Evolutionary conservation across 1,140 invertebrate genomes (phyloP), one percentile per base, ranked within the genome.

Genomic region (Pseudomyrmex dendroicus): DNA sequence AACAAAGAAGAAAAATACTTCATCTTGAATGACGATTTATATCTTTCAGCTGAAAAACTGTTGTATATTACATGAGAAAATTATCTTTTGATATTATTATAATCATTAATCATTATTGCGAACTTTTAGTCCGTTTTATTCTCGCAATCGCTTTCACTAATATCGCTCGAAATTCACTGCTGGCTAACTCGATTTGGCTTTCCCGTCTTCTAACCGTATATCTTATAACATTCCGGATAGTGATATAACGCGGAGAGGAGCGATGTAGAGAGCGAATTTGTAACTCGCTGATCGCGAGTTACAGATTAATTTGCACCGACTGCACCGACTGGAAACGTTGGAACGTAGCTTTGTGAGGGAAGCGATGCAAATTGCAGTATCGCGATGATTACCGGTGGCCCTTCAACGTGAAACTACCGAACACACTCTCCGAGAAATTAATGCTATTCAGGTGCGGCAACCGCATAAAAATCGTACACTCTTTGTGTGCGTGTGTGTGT

Each of bases 361-460:
- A 70, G 54, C 64, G 20, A 68, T 59, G 20, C 54, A 70, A 78
- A 48, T 78, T 70, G 63, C 15, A 12, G 67, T 77, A 63, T 67
- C 25, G 52, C 63, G 59, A 74, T 68, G 56, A 78, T 78, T 68
- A 22, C 8, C 62, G 50, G 17, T 22, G 74, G 10, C 25, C 52
- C 25, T 57, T 20, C 17, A 44, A 35, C n/a, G 8, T 25, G 44
- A 15, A 12, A 25, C 17, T 13, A 20, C 48, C 13, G 44, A 54
- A 22, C 46, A 17, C 10, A n/a, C 52, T 78, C 66, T 68, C 13
- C 1, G 17, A 17, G 46, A 17, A 70, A 44, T 17, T 22, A 7
- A 52, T 25, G 44, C 15, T 78, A 57, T 59, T 68, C 64, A 17
- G 25, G 0, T 20, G 62, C 59, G 54, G 17, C 73, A n/a, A 46